phyloP scores from a whole-genome alignment of 2,888 invertebrate species.

The Prosapia bicincta region DNA sequence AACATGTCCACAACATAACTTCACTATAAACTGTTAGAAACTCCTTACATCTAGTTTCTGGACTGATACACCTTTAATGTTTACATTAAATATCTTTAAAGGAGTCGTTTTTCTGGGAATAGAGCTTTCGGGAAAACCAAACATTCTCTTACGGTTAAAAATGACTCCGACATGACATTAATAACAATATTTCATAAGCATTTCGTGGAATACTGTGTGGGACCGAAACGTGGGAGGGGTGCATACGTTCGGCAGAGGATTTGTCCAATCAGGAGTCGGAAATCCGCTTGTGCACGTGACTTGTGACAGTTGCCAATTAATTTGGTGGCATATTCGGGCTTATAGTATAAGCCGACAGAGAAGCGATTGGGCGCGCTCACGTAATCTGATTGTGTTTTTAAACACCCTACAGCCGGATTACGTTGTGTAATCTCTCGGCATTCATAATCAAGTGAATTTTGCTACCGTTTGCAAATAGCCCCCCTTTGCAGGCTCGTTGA shows the following conservation, averaged over 20 bases:
- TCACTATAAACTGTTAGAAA: too few relatives aligned
- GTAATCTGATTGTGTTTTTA: conserved; percentile 28
- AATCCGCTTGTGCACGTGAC: conserved; percentile 14
- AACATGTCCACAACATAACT: too few relatives aligned
- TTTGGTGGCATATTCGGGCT: conserved; percentile 1
- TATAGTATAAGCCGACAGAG: conserved; percentile 20
- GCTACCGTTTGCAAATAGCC: not conserved
- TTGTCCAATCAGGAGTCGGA: conserved; percentile 15
- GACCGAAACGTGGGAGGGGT: not conserved
- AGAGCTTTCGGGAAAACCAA: too few relatives aligned
- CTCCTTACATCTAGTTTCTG: too few relatives aligned
- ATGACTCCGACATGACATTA: too few relatives aligned
- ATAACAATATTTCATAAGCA: too few relatives aligned
- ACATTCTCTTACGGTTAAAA: too few relatives aligned
- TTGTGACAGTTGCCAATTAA: conserved; percentile 26
- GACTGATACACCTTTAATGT: too few relatives aligned
- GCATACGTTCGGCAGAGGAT: not conserved
- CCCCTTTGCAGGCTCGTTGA: too few relatives aligned
- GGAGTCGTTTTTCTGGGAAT: too few relatives aligned
- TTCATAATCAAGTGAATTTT: conserved; percentile 9
- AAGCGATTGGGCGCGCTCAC: conserved; percentile 18
- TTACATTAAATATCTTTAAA: too few relatives aligned
- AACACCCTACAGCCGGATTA: conserved; percentile 20
- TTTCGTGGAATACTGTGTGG: too few relatives aligned
- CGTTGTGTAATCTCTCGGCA: conserved; percentile 17